Evolutionary conservation across 2,888 invertebrate species (phyloP), one percentile per base, ranked within the genome.

Genomic region (Rhamphomyia laevipes): DNA sequence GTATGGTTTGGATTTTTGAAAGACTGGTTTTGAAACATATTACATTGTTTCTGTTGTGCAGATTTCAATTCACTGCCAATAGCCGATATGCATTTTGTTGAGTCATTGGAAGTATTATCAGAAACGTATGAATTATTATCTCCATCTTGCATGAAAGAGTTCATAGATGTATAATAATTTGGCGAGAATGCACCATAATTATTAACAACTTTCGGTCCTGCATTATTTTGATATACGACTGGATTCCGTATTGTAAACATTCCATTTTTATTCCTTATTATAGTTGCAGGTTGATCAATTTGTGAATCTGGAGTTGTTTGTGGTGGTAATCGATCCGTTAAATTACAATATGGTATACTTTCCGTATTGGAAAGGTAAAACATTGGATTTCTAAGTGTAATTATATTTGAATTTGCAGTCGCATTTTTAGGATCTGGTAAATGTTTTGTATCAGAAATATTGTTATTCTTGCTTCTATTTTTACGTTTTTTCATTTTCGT

Each of bases 191-290:
- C 2, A 11, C 64, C 62, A 54, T 67, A 68, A 13, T 63, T 65
- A 33, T 63, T 61, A 50, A 65, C 60, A 10, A 65, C 60, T 45
- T 68, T 53, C 3, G 68, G 66, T 53, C 66, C 66, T 10, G 69
- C 68, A 1, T 68, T 68, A 9, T 68, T 68, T 46, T 68, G 68
- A 53, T 71, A 71, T 45, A 71, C 49, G 11, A 69, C 69, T 0
- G 87, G 87, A 67, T 86, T 87, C 12, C 88, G 73, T 45, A 88
- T 89, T 0, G 88, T 88, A 51, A 86, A 88, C 86, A 88, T 88
- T 11, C 86, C 86, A 59, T 82, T 80, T 53, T 79, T 80, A 46
- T 75, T 76, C 57, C 80, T 81, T 57, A 81, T 81, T 53, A 82
- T 82, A 4, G 81, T 77, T 4, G 80, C 80, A 46, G 80, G 80